phyloP scores from a whole-genome alignment of 35 echinoderm and acorn worm species.

The Ophiothrix spiculata region DNA sequence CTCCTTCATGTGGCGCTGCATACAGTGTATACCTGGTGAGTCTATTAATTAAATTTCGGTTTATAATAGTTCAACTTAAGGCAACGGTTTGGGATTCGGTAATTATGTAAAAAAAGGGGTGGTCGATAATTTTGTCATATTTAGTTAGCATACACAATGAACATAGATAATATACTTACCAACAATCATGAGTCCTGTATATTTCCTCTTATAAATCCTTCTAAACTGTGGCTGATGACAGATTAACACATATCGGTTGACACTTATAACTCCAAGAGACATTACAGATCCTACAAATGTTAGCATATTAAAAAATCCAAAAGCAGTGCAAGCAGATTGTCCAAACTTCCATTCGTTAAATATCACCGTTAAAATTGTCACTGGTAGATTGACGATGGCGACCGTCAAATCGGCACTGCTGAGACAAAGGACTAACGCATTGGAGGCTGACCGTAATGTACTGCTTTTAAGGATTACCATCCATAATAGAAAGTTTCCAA shows the following conservation, averaged over 20 bases:
- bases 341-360: conserved; percentile 37
- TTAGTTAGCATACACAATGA: too few relatives aligned
- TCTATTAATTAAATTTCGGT: too few relatives aligned
- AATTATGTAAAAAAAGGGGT: too few relatives aligned
- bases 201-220: conserved; percentile 52
- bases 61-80: too few relatives aligned
- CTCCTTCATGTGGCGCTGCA: too few relatives aligned
- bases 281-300: conserved; percentile 95
- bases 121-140: too few relatives aligned
- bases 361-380: conserved; percentile 72
- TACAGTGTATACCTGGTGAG: too few relatives aligned
- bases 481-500: conserved; percentile 80
- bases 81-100: too few relatives aligned
- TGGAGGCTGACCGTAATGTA: conserved; percentile 65
- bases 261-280: conserved; percentile 87
- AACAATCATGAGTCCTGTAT: conserved; percentile 64
- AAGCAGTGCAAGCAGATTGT: conserved; percentile 15
- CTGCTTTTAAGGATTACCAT: conserved; percentile 60
- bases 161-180: too few relatives aligned
- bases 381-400: conserved; percentile 66
- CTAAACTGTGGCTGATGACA: conserved; percentile 68
- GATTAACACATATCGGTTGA: conserved; percentile 91
- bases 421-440: conserved; percentile 88
- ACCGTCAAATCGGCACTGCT: conserved; percentile 86
- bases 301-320: conserved; percentile 84